Evolutionary conservation across 1,140 invertebrate genomes (phyloP), one percentile per base, ranked within the genome.

Genomic region (Lepidotrigona ventralis): DNA sequence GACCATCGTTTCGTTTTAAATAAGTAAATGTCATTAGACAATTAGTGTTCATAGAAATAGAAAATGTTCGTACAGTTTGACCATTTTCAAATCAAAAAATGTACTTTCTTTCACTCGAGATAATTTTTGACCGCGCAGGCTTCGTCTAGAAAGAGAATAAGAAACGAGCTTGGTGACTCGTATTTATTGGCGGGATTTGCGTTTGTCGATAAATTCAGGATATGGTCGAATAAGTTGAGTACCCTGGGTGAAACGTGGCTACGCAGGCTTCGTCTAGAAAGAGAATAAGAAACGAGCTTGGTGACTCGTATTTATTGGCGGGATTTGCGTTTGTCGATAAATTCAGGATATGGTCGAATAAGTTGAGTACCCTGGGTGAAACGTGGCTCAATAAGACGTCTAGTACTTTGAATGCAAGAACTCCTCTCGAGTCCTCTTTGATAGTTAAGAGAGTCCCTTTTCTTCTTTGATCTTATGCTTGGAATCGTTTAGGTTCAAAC

Each of bases 191-290:
- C 15, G 29, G 29, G 56, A 81, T 66, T 85, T 79, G 84, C 63
- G 68, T 84, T 84, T 63, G 58, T 33, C 19, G 54, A 54, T 19
- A n/a, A 70, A 86, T 68, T 75, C 56, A 71, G 58, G 72, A 79
- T 77, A 84, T 58, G 82, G 69, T 70, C 63, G 72, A 60, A 26
- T 76, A 71, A 77, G 73, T 63, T 23, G 51, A 56, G 73, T 83
- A 86, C 79, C 66, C 66, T 26, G 75, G 53, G 58, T 86, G 68
- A 86, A 77, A 84, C 85, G 66, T 76, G 66, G 60, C 85, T 86
- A 39, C 0, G 26, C 19, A 1, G 19, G 0, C 11, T 33, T 8
- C 26, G 3, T 21, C 23, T 21, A 1, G 29, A 26, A 58, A 12
- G 6, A 29, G 33, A 53, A 33, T 14, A n/a, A 11, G 12, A 2